Evolutionary conservation across 2,888 invertebrate species (phyloP).

Genomic region (Lampropteryx suffumata): DNA sequence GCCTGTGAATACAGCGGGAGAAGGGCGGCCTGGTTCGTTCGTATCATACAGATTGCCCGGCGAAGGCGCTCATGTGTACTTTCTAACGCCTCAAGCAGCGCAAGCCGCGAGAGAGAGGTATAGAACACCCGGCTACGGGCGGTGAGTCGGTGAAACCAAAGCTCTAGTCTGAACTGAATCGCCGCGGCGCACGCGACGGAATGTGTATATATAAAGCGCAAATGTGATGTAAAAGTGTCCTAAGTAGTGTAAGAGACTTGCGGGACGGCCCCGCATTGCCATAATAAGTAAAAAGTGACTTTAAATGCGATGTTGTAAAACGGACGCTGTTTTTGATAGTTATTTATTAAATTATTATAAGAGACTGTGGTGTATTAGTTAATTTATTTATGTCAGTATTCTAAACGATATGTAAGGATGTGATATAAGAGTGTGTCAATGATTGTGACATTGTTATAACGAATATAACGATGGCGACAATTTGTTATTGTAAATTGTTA

Average conservation of each 20-base stretch:
- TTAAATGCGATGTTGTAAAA: conserved; percentile 55
- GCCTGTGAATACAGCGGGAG: conserved; percentile 72
- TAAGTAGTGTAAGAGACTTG: conserved; percentile 80
- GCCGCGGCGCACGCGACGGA: conserved; percentile 56
- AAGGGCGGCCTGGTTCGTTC: conserved; percentile 83
- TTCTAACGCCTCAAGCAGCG: conserved; percentile 87
- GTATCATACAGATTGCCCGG: conserved; percentile 89
- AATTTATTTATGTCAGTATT: conserved; percentile 82
- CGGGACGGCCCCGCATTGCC: conserved; percentile 73
- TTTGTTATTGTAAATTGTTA: conserved; percentile 62
- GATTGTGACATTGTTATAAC: conserved; percentile 58
- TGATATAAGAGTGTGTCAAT: conserved; percentile 61
- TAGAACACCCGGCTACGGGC: conserved; percentile 69
- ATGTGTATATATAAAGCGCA: conserved; percentile 80
- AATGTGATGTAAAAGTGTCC: conserved; percentile 82
- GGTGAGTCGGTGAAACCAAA: conserved; percentile 80
- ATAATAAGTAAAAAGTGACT: conserved; percentile 72
- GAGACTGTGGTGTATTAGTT: conserved; percentile 77
- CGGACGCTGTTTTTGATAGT: conserved; percentile 62
- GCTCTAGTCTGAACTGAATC: conserved; percentile 76
- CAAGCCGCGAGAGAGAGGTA: conserved; percentile 61
- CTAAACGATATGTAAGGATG: conserved; percentile 64
- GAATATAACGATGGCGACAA: conserved; percentile 48
- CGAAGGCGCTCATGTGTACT: conserved; percentile 90
- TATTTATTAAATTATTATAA: conserved; percentile 80